A percentile compares a stretch with the other conserved stretches of the same genome.
Conservation (phyloP, 2,113 vertebrate genomes). For the Hippocampus comes region DNA sequence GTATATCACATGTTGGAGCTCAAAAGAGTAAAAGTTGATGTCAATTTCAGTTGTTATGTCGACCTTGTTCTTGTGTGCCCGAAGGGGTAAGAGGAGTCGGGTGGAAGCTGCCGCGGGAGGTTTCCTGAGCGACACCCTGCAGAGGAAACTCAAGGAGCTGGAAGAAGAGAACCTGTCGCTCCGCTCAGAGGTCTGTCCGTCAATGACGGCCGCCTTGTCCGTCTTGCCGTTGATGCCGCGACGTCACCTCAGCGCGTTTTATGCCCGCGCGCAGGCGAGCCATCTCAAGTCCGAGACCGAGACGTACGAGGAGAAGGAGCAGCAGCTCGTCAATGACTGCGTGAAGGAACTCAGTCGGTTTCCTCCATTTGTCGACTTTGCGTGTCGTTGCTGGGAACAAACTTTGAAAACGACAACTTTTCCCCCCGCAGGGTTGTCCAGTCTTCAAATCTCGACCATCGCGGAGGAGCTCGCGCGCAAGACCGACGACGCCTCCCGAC, state of each 20-base stretch:
- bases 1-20: no score
- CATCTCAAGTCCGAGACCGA: constrained; percentile 96
- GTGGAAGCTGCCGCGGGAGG: constrained; percentile 77
- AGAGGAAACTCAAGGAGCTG: constrained; percentile 91
- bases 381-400: background rate
- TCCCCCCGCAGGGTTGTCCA: constrained; percentile 82
- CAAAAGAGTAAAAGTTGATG: background rate
- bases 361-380: background rate
- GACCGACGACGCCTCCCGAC: constrained; percentile 90
- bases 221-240: no score
- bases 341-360: constrained; percentile 93
- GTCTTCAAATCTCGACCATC: constrained; percentile 87
- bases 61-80: background rate
- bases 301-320: constrained; percentile 95
- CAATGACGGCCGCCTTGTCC: no score
- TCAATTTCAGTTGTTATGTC: background rate
- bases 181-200: constrained; percentile 82
- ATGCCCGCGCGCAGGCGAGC: constrained; percentile 75
- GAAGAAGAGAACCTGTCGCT: constrained; percentile 94
- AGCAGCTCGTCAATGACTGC: constrained; percentile 96
- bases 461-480: constrained; percentile 93
- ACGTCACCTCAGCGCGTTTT: background rate
- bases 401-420: background rate
- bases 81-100: constrained; percentile 81
- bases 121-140: constrained; percentile 84